Conservation (phyloP, 2,113 vertebrate genomes). For the Empidonax traillii region DNA sequence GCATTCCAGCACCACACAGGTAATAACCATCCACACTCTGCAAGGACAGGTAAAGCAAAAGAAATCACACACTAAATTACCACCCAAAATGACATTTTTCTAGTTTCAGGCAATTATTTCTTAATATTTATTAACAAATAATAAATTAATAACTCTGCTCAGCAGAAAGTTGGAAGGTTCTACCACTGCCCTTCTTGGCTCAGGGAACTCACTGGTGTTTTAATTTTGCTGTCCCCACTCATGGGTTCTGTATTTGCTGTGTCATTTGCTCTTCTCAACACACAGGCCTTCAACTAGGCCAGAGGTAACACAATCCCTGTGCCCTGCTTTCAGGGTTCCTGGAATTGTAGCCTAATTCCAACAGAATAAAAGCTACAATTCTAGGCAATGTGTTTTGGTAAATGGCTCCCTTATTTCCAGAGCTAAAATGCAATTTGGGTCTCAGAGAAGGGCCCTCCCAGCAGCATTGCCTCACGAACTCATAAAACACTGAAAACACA, state of each 20-base stretch:
- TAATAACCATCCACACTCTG: neutral
- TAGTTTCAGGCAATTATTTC: neutral
- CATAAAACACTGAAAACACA: neutral
- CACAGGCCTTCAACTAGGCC: neutral
- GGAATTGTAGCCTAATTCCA: neutral
- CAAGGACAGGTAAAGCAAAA: neutral
- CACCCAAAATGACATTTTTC: neutral
- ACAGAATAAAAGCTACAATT: neutral
- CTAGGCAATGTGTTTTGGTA: neutral
- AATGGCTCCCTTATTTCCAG: neutral
- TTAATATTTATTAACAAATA: neutral
- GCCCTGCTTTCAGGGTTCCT: neutral
- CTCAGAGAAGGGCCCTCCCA: neutral
- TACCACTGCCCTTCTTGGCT: constrained; percentile 39
- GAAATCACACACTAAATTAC: neutral
- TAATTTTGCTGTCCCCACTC: constrained; percentile 52
- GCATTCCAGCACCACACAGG: neutral
- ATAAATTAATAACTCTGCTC: neutral
- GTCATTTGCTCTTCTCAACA: constrained; percentile 57
- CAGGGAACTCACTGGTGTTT: constrained; percentile 24
- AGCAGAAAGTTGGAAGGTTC: neutral
- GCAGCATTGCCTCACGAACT: neutral
- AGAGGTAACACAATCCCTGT: constrained; percentile 14
- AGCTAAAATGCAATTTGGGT: neutral
- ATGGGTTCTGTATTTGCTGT: constrained; percentile 55